Conservation (phyloP, 2,113 vertebrate genomes). For the Chascanopsetta lugubris region DNA sequence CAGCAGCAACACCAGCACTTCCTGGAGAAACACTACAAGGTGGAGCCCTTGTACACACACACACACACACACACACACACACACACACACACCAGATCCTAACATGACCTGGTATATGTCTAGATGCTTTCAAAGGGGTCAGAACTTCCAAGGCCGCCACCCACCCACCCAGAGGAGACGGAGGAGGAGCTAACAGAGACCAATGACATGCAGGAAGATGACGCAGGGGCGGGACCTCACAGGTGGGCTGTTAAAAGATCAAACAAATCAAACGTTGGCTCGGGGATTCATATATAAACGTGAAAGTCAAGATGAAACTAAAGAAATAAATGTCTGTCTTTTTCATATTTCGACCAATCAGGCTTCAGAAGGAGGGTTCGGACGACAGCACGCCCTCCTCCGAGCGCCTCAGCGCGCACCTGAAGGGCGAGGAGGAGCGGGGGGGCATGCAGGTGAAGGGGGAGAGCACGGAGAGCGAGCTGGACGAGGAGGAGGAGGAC, state of each 20-base stretch:
- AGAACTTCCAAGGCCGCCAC: conserved; percentile 67
- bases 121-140: conserved; percentile 73
- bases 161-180: conserved; percentile 74
- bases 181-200: conserved; percentile 76
- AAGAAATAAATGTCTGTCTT: too few species aligned
- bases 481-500: conserved; percentile 76
- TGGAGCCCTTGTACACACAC: not conserved
- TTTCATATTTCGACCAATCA: conserved; percentile 32
- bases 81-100: not conserved
- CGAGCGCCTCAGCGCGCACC: conserved; percentile 24
- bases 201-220: conserved; percentile 76
- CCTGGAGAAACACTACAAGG: conserved; percentile 88
- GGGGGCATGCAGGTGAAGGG: conserved; percentile 61
- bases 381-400: conserved; percentile 57
- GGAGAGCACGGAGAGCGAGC: conserved; percentile 72
- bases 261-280: too few species aligned
- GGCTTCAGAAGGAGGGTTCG: conserved; percentile 69
- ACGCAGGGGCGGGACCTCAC: conserved; percentile 26
- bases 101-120: not conserved
- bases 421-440: conserved; percentile 59
- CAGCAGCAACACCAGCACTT: conserved; percentile 94
- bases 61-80: not conserved
- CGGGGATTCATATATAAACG: too few species aligned
- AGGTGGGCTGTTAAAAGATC: too few species aligned
- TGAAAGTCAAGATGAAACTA: too few species aligned